Base-by-base conservation (phyloP, 2,888 invertebrate genomes). In the Eupithecia subfuscata region DNA sequence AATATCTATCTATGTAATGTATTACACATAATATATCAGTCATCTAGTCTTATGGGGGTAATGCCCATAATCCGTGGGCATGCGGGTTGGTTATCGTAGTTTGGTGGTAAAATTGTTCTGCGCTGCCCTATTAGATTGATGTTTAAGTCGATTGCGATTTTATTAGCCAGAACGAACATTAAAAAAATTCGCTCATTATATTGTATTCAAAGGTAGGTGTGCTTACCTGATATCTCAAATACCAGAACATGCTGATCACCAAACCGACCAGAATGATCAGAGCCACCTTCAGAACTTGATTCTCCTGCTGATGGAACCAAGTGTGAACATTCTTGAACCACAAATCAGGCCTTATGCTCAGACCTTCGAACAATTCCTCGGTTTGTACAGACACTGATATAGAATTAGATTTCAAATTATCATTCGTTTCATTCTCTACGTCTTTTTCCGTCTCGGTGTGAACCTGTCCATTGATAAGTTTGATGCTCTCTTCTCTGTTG, bases 231-330 rank as follows among this genome's bases (percentile, higher is more conserved):
- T 96, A 96, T 85, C 96, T 95, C 63, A 97, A 95, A 87, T 97
- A 97, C 96, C 97, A 97, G 87, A 97, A 96, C 96, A 97, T 96
- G 30, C 96, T 95, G 76, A 97, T 94, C 75, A 97, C 96, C 78
- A 96, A 95, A 69, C 97, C 96, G 45, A 96, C 95, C 69, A 97
- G 92, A 73, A 97, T 95, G 48, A 97, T 96, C 2, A 97, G 88
- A 30, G 96, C 95, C 67, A 97, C 93, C 89, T 97, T 97, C 1
- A 97, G 89, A 5, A 96, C 96, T 85, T 97, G 96, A 86, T 97
- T 97, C 82, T 97, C 97, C 84, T 97, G 97, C 83, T 97, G 96
- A 85, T 96, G 96, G 0, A 97, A 89, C 97, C 97, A 97, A 16
- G 91, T 83, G 79, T 96, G 95, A 1, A 91, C 84, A 76, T 89